Conservation (phyloP, 2,888 invertebrate species). For the Leucozona laternaria region DNA sequence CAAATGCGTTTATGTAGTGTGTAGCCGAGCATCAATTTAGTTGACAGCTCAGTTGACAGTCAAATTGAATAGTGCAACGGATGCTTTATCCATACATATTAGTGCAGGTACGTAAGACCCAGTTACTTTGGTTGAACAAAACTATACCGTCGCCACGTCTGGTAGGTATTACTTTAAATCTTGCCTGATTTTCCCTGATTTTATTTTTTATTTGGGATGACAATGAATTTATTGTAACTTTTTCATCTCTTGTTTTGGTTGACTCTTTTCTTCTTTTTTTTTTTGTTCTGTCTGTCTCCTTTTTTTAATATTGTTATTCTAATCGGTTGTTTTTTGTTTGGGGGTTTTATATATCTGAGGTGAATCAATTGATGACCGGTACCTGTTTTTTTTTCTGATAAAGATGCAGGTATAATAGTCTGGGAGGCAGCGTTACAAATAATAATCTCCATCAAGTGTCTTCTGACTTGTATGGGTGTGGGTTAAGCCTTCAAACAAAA, state of each 20-base stretch:
- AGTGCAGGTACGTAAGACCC: neutral
- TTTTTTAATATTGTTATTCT: conserved; percentile 55
- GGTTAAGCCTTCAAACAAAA: no score
- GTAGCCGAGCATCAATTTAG: no score
- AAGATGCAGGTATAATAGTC: neutral
- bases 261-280: conserved; percentile 33
- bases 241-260: conserved; percentile 72
- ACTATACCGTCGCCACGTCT: conserved; percentile 69
- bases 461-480: no score
- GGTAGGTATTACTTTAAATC: conserved; percentile 64
- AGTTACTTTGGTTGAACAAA: neutral
- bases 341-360: conserved; percentile 1
- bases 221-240: conserved; percentile 70
- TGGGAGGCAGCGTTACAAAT: neutral
- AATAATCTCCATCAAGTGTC: no score
- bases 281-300: conserved; percentile 44
- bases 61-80: no score
- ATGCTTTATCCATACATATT: no score
- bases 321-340: no score
- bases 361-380: conserved; percentile 16
- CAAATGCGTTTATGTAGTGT: no score
- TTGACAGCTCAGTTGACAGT: no score
- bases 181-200: conserved; percentile 30
- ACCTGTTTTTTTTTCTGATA: neutral
- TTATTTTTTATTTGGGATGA: conserved; percentile 20